Evolutionary conservation across 2,113 vertebrate genomes (phyloP).

Genomic region (Axis porcinus): DNA sequence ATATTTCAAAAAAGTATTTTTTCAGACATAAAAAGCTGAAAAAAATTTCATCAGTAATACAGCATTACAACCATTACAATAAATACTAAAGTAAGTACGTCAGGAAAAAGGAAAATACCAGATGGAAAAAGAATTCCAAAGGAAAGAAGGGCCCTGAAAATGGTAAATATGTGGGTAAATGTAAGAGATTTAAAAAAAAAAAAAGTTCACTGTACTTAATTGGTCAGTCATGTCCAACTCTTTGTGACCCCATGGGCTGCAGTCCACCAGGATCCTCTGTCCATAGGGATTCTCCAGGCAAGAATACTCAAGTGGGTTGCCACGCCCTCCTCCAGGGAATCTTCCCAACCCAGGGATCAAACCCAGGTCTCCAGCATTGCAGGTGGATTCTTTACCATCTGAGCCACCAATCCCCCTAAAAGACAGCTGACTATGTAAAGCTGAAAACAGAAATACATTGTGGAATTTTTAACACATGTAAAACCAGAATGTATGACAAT

Average conservation of each 20-base stretch:
- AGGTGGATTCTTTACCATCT: background rate
- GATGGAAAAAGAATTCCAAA: background rate
- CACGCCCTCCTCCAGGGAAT: background rate
- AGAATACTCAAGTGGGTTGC: background rate
- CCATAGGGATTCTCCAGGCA: background rate
- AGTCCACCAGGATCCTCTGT: background rate
- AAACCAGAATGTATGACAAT: background rate
- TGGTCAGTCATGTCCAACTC: background rate
- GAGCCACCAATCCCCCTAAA: background rate
- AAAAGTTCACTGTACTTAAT: background rate
- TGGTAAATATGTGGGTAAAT: background rate
- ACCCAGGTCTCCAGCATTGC: background rate
- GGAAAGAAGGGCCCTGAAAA: background rate
- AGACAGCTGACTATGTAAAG: background rate
- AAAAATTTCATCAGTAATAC: background rate
- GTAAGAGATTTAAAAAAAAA: background rate
- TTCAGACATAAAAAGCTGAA: background rate
- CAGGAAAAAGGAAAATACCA: background rate
- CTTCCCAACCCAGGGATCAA: background rate
- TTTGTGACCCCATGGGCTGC: background rate
- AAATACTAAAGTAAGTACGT: background rate
- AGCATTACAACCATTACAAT: background rate
- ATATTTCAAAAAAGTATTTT: background rate
- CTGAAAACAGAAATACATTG: background rate
- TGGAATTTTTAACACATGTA: background rate